These are phyloP conservation scores for Callinectes sapidus DNA, from an alignment of 2,888 invertebrate species.

Conservation along the genomic window DNA sequence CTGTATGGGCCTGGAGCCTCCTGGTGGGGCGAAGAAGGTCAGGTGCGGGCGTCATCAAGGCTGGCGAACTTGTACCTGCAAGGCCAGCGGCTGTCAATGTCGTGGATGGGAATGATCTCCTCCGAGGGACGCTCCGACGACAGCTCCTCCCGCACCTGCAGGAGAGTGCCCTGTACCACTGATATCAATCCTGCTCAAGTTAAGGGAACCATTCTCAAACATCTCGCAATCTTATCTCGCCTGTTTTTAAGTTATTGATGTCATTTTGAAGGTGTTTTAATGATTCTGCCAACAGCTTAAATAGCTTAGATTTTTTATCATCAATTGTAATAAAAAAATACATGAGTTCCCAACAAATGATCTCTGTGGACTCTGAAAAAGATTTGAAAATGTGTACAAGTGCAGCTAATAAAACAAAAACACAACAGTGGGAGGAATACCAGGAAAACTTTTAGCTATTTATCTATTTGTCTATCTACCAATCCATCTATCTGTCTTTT, in stretches of 20 bases:
- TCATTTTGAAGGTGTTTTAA: background rate
- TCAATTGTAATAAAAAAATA: too few relatives aligned
- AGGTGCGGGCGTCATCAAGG: conserved; percentile 8
- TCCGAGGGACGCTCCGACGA: background rate
- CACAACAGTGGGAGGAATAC: background rate
- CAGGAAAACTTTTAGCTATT: background rate
- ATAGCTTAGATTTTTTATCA: too few relatives aligned
- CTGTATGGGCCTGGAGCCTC: background rate
- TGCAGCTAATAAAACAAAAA: background rate
- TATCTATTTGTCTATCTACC: background rate
- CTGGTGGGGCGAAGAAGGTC: background rate
- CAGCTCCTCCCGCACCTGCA: conserved; percentile 32
- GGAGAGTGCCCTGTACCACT: background rate
- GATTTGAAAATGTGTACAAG: too few relatives aligned
- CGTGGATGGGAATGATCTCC: conserved; percentile 33
- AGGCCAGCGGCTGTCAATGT: conserved; percentile 36
- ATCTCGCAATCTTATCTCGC: too few relatives aligned
- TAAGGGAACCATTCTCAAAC: too few relatives aligned
- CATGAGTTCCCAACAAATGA: too few relatives aligned
- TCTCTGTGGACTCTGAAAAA: too few relatives aligned
- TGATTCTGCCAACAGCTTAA: too few relatives aligned
- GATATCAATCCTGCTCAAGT: too few relatives aligned
- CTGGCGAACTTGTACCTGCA: conserved; percentile 30
- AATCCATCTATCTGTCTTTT: background rate
- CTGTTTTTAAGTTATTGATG: background rate